Evolutionary conservation across 2,888 invertebrate species (phyloP), one percentile per base, ranked within the genome.

Genomic region (Phalangium opilio): DNA sequence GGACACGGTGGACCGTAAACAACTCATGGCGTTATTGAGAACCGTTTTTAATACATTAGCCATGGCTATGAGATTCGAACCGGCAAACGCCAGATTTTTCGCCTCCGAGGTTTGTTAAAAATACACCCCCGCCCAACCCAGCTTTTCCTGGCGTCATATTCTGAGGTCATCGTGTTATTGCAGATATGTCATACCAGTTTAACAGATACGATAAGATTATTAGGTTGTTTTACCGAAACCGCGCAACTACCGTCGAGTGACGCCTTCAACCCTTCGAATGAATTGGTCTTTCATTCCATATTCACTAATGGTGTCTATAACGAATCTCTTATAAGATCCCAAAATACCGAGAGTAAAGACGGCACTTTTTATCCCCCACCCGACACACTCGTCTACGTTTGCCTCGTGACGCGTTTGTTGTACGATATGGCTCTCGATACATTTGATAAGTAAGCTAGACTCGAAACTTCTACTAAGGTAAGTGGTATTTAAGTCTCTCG

Each of bases 21-120:
- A 86, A 61, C 74, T 84, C 58, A 69, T 91, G 47, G 75, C 79
- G 43, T 68, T 93, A 47, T 70, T 93, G 49, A 81, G 84, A 62
- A 79, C 86, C 47, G 87, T 93, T 10, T 93, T 95, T 68, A 86
- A 87, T 63, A 90, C 91, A 0, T 77, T 98, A 56, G 86, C 89
- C 51, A 87, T 93, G 0, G 93, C 95, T 2, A 96, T 98, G 96
- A 75, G 98, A 58, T 98, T 93, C 64, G 98, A 98, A 67, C 98
- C 98, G 2, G 95, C 95, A 0, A 98, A 98, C 67, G 96, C 96
- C 0, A 91, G 91, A 66, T 90, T 91, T 71, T 98, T 98, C 71
- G 82, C 90, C 63, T 83, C 87, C 55, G 96, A 98, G 75, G 83
- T 83, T 56, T 14, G 17, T 43, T n/a, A n/a, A n/a, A n/a, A n/a